phyloP scores from a whole-genome alignment of 2,797 vertebrate genomes.

The Xenopus petersii region DNA sequence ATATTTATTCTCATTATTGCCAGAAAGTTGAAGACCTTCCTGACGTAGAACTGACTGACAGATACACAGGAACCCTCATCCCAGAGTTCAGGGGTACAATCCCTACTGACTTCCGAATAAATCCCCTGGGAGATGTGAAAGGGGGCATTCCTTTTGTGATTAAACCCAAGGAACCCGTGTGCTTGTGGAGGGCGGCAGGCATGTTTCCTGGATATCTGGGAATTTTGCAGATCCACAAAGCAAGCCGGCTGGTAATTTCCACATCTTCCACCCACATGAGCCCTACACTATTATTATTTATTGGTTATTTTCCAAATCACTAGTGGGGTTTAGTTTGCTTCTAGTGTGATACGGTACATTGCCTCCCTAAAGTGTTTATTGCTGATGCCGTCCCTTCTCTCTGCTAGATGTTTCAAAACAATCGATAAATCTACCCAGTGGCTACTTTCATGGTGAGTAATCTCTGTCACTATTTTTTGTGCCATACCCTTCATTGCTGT shows the following conservation, averaged over 20 bases:
- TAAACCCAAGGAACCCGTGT: constrained; percentile 15
- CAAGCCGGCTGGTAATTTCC: constrained; percentile 36
- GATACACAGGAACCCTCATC: not conserved
- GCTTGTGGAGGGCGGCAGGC: constrained; percentile 33
- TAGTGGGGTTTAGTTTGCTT: no score
- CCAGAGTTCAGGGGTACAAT: not conserved
- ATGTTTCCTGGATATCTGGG: constrained; percentile 49
- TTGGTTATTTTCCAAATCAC: no score
- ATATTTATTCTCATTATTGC: not conserved
- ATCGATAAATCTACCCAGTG: not conserved
- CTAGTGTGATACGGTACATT: no score
- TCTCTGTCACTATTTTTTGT: no score
- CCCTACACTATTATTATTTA: no score
- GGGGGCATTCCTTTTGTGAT: constrained; percentile 25
- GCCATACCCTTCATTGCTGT: no score
- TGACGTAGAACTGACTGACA: not conserved
- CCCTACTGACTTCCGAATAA: not conserved
- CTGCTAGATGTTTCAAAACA: constrained; percentile 15
- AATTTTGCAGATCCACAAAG: constrained; percentile 49
- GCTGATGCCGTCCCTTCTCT: no score
- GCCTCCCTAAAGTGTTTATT: no score
- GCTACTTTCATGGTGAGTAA: constrained; percentile 18
- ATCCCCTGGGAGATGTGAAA: not conserved
- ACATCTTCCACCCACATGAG: no score
- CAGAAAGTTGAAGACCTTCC: not conserved